Percentiles rank a stretch among this genome's conserved stretches.
phyloP scores from a whole-genome alignment of 2,113 vertebrate genomes.

The Solenodon paradoxus region DNA sequence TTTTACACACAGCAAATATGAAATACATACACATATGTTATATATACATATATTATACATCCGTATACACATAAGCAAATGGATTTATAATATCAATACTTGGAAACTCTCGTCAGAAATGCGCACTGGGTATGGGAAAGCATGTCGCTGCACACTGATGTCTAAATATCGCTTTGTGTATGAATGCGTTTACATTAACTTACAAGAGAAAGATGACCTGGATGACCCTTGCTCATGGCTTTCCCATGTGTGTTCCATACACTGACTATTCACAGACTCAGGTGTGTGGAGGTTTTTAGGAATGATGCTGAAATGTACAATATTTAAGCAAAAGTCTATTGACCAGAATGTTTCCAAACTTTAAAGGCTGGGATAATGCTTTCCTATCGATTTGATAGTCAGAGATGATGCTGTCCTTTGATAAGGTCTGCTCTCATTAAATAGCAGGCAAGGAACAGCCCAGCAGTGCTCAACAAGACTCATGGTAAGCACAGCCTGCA shows the following conservation, averaged over 20 bases:
- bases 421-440: constrained; percentile 78
- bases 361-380: constrained; percentile 39
- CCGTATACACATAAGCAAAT: neutral
- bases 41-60: too few relatives aligned
- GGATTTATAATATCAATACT: neutral
- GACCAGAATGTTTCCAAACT: constrained; percentile 26
- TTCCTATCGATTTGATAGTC: constrained; percentile 33
- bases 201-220: neutral
- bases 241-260: neutral
- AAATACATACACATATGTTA: neutral
- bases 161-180: neutral
- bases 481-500: constrained; percentile 73
- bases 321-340: neutral
- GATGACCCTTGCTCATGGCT: neutral
- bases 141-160: neutral
- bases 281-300: neutral
- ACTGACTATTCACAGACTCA: neutral
- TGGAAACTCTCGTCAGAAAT: neutral
- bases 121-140: neutral
- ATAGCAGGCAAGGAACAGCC: constrained; percentile 57
- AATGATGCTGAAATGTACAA: constrained; percentile 28
- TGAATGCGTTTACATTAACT: neutral
- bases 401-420: constrained; percentile 65
- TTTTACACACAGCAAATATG: neutral
- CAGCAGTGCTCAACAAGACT: constrained; percentile 74